Evolutionary conservation across 2,113 vertebrate species (phyloP), one percentile per base, ranked within the genome.

Genomic region (Hucho hucho): DNA sequence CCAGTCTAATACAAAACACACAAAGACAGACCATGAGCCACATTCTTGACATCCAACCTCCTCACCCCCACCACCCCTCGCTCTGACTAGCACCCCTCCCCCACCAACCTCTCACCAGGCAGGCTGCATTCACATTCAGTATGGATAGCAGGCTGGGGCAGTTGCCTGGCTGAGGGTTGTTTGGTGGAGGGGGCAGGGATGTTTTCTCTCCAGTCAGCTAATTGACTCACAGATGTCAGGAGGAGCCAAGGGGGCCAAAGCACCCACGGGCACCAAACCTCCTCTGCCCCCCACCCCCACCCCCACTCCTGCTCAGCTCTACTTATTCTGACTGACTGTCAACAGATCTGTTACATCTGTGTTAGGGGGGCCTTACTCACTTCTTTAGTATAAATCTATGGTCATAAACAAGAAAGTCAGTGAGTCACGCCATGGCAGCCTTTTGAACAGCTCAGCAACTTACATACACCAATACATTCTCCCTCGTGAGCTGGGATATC

Each of bases 31-130:
- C 88, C 88, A 87, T 26, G 87, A 92, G 87, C 90, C 91, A 90
- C 90, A 92, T 92, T 93, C 92, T 91, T 91, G 87, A 92, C 91
- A 92, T 91, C 88, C 91, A 91, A 91, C 90, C 91, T 89, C 87
- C 89, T 89, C 87, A 64, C 87, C 88, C 73, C 66, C 76, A 83
- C 87, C 69, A 81, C 82, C 81, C 85, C 74, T 56, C 72, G 82
- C 86, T 75, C 79, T 77, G 86, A 88, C 83, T 79, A 71, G 80
- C 70, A 73, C 85, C 86, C 91, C 78, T 88, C 89, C 90, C 91
- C 92, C 89, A 87, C 70, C 49, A 14, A 81, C 74, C 80, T 87
- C 78, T 46, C 82, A 86, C 86, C 85, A 80, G 84, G 86, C 88
- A 84, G 79, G 84, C 87, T 76, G 85, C 79, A 43, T 43, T 87